These are phyloP conservation scores for Alectoris magna DNA, from an alignment of 2,797 vertebrate genomes.

Conservation along the genomic window DNA sequence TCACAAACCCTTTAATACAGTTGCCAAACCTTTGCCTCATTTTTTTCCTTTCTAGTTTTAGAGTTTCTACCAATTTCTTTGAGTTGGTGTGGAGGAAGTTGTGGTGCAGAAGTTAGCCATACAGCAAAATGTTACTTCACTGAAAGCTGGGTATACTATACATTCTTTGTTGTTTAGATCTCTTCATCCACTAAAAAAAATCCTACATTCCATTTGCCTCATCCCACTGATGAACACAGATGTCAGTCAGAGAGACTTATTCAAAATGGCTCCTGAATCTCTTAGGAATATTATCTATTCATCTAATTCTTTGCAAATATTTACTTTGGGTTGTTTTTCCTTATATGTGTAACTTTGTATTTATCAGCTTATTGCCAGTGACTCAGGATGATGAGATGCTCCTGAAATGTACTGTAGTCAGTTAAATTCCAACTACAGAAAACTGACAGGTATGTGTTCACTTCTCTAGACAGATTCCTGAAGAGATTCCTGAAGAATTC, in stretches of 20 bases:
- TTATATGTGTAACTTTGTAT: background rate
- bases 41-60: no score
- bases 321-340: background rate
- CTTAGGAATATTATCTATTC: background rate
- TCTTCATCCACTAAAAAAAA: background rate
- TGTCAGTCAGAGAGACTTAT: background rate
- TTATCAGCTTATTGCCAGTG: background rate
- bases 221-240: background rate
- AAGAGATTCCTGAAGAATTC: background rate
- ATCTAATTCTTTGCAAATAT: background rate
- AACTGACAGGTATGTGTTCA: background rate
- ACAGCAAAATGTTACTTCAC: background rate
- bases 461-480: background rate
- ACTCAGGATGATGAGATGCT: background rate
- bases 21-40: no score
- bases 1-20: no score
- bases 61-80: no score
- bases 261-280: background rate
- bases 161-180: background rate
- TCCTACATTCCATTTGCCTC: background rate
- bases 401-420: background rate
- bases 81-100: no score
- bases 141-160: background rate
- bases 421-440: background rate
- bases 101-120: background rate